phyloP scores from a whole-genome alignment of 1,140 invertebrate genomes.

The Cyclargus thomasi region DNA sequence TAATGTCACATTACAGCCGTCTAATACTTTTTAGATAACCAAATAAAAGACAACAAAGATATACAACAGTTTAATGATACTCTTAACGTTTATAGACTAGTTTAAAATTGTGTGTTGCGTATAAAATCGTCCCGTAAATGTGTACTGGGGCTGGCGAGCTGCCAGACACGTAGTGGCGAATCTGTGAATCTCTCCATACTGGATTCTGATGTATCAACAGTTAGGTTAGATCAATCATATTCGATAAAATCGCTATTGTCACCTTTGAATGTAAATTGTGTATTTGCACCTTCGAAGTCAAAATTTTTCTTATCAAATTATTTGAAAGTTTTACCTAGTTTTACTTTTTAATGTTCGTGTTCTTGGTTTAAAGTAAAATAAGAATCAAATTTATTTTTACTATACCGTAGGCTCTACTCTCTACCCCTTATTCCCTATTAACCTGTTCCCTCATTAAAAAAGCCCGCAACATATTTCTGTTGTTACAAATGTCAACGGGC shows the following conservation, averaged over 20 bases:
- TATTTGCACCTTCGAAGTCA: neutral
- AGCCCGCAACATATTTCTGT: too few relatives aligned
- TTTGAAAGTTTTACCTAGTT: too few relatives aligned
- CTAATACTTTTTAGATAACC: constrained; percentile 23
- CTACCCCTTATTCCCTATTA: too few relatives aligned
- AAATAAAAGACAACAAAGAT: constrained; percentile 42
- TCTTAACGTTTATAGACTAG: constrained; percentile 62
- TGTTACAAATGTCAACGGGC: too few relatives aligned
- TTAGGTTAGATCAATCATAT: neutral
- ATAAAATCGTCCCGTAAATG: constrained; percentile 63
- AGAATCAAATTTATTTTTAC: too few relatives aligned
- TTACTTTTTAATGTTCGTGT: too few relatives aligned
- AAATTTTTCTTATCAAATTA: too few relatives aligned
- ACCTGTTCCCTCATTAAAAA: too few relatives aligned
- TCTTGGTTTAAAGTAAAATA: too few relatives aligned
- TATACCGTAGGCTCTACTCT: too few relatives aligned
- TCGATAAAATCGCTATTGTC: neutral
- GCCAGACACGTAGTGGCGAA: constrained; percentile 53
- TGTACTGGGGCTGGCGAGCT: constrained; percentile 56
- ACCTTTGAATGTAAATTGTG: neutral
- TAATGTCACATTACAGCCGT: constrained; percentile 20
- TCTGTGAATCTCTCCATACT: constrained; percentile 53
- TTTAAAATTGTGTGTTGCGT: constrained; percentile 66
- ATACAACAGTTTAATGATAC: constrained; percentile 46
- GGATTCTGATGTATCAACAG: constrained; percentile 56